Evolutionary conservation across 2,888 invertebrate species (phyloP).

Genomic region (Thereva unica): DNA sequence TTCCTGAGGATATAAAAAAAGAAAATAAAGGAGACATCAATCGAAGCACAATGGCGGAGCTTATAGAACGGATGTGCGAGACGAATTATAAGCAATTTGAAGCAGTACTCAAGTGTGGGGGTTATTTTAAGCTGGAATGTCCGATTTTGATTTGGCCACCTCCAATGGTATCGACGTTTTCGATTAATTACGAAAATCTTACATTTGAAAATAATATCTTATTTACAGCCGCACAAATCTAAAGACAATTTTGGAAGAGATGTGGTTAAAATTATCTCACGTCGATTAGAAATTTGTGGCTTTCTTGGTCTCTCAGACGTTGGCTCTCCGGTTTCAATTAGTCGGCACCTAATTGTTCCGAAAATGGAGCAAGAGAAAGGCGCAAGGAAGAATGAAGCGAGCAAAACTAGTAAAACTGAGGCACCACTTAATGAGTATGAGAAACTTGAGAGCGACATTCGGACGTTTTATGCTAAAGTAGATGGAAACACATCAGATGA

Average conservation of each 20-base stretch:
- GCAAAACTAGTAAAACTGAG: conserved; percentile 46
- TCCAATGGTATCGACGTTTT: conserved; percentile 62
- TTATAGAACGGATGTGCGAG: conserved; percentile 72
- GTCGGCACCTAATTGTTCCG: conserved; percentile 87
- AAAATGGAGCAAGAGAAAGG: conserved; percentile 61
- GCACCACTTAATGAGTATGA: conserved; percentile 49
- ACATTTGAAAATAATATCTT: conserved; percentile 33
- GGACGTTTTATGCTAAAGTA: conserved; percentile 54
- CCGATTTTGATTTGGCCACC: conserved; percentile 74
- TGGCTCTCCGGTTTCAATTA: conserved; percentile 88
- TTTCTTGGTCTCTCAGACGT: conserved; percentile 87
- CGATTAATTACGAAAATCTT: conserved; percentile 9
- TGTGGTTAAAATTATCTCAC: conserved; percentile 63
- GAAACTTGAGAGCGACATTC: conserved; percentile 55
- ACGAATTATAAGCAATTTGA: conserved; percentile 74
- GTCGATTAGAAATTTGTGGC: conserved; percentile 81
- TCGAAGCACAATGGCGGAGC: conserved; percentile 52
- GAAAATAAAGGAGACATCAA: conserved; percentile 47
- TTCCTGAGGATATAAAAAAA: not conserved
- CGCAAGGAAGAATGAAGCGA: conserved; percentile 55
- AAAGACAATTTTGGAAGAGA: conserved; percentile 41
- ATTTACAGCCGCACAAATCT: conserved; percentile 50
- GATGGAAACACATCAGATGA: conserved; percentile 51
- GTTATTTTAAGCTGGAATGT: conserved; percentile 66
- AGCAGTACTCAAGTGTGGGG: conserved; percentile 73